Evolutionary conservation across 2,797 vertebrate genomes (phyloP).

Genomic region (Eremophila alpestris): DNA sequence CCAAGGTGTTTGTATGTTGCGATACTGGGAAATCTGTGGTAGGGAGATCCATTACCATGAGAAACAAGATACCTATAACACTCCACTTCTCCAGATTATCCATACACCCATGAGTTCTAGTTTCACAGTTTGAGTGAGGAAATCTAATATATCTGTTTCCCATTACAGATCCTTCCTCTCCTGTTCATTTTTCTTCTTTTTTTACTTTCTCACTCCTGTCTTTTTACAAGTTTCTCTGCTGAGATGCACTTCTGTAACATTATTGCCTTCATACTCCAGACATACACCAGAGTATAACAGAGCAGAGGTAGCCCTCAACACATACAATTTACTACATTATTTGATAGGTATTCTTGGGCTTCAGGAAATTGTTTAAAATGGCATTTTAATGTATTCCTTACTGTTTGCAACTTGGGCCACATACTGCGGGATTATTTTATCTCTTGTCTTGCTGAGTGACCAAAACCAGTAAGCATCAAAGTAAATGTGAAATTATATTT

Average conservation of each 20-base stretch:
- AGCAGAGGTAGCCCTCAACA: background rate
- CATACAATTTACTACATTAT: background rate
- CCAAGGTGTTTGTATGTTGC: background rate
- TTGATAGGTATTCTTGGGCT: background rate
- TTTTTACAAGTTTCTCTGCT: background rate
- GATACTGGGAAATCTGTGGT: background rate
- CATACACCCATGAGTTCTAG: background rate
- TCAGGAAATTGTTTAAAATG: background rate
- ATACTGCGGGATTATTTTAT: background rate
- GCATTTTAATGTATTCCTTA: background rate
- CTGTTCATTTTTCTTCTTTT: background rate
- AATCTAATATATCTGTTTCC: background rate
- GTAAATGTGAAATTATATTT: background rate
- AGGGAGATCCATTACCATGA: background rate
- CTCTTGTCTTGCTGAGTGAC: background rate
- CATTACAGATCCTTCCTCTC: background rate
- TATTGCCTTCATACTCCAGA: background rate
- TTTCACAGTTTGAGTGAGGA: background rate
- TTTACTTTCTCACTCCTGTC: background rate
- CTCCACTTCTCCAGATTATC: background rate
- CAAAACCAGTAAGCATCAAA: background rate
- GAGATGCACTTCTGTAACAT: background rate
- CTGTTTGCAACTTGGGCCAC: background rate
- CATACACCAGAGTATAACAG: background rate
- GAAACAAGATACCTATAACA: background rate